Base-by-base conservation (phyloP, 1,140 invertebrate species). In the Solenopsis invicta region DNA sequence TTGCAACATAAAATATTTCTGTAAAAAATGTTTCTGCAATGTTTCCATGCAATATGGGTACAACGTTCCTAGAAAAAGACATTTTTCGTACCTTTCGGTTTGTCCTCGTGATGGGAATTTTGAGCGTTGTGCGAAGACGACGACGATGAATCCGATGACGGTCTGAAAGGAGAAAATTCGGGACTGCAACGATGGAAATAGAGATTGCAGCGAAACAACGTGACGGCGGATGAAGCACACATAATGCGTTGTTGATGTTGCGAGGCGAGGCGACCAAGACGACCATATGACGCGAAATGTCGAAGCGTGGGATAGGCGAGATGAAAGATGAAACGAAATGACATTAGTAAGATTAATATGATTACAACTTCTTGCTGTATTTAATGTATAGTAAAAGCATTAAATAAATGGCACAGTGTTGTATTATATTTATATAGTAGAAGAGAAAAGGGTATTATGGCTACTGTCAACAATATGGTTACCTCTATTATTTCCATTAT, bases 121-220 rank as follows among this genome's bases (percentile, higher is more conserved):
- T 95, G 95, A 78, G 92, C 93, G 89, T 94, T 94, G 77, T 95
- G 95, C 12, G 94, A 94, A 18, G 94, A 94, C 5, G 94, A 93
- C 13, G 94, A 93, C 24, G 95, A 95, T 12, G 93, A 94, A 45
- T 95, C 95, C 34, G 94, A 91, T 41, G 93, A 94, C 88, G 97
- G 97, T 95, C 97, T 98, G 97, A 97, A 98, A 97, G 95, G 93
- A 95, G 97, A 97, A 96, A 98, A 97, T 97, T 98, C 97, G 96
- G 97, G 97, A 96, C 95, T 96, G 94, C 94, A 95, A 90, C 89
- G 88, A 56, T 84, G 81, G 64, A 89, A 84, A 88, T 89, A 88
- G 61, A 91, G 74, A 92, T 69, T 75, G 69, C 24, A 21, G 76
- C 18, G 54, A 87, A 87, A 87, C 66, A 69, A 87, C 59, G 80